Percentiles rank a stretch among this genome's conserved stretches.
Conservation (phyloP, 2,888 invertebrate species). For the Itoplectis maculator region DNA sequence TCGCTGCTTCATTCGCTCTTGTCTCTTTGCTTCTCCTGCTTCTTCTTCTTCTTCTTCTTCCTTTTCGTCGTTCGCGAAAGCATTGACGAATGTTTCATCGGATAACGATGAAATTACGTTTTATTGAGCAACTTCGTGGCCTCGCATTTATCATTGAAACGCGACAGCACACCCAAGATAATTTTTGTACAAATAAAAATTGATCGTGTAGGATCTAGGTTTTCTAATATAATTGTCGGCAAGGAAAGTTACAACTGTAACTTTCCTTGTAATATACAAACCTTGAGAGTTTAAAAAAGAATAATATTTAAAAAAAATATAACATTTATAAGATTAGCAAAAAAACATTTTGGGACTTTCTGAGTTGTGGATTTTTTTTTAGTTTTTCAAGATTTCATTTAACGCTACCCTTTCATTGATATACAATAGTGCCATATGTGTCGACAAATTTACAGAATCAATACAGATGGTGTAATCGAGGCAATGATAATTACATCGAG, state of each 20-base stretch:
- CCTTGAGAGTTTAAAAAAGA: too few species aligned
- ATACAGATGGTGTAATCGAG: background rate
- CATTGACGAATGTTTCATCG: slow-evolving; percentile 18
- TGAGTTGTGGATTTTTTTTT: too few species aligned
- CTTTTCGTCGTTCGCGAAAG: background rate
- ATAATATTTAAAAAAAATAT: too few species aligned
- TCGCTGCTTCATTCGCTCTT: slow-evolving; percentile 18
- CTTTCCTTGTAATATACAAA: too few species aligned
- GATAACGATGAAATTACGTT: slow-evolving; percentile 15
- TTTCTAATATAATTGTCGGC: too few species aligned
- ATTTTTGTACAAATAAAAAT: too few species aligned
- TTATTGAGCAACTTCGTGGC: background rate
- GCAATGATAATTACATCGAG: slow-evolving; percentile 17
- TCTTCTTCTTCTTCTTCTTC: slow-evolving; percentile 9
- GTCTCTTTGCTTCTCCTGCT: slow-evolving; percentile 30
- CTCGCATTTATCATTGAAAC: background rate
- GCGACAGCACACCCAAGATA: background rate
- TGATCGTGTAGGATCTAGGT: too few species aligned
- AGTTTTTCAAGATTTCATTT: background rate
- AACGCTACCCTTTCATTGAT: background rate
- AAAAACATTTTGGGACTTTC: too few species aligned
- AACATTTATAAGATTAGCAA: too few species aligned
- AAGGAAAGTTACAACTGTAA: too few species aligned
- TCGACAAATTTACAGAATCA: background rate
- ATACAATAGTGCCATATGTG: too few species aligned